Evolutionary conservation across 2,888 invertebrate species (phyloP).

Genomic region (Neoscelio sp.): DNA sequence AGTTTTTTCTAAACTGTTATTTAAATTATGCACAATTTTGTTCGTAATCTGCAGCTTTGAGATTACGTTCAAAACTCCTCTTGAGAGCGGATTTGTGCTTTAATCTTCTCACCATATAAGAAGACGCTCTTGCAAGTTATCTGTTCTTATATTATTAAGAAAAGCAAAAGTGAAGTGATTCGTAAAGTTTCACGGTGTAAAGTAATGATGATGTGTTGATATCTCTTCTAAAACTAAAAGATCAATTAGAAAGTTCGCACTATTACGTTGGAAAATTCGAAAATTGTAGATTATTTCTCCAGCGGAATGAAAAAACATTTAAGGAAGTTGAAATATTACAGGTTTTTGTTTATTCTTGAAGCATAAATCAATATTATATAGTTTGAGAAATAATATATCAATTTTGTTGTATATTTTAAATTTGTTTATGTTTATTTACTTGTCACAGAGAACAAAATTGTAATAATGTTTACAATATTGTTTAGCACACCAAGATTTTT

Average conservation of each 20-base stretch:
- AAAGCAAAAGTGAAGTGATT: constrained; percentile 37
- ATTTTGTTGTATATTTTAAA: no score
- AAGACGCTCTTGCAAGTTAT: constrained; percentile 33
- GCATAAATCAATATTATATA: no score
- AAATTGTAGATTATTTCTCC: constrained; percentile 9
- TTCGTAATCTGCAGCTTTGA: constrained; percentile 30
- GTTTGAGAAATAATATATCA: no score
- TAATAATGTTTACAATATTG: no score
- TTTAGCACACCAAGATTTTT: no score
- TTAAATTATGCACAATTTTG: constrained; percentile 45
- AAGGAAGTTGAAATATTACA: no score
- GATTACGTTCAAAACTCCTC: constrained; percentile 25
- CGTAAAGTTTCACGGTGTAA: constrained; percentile 18
- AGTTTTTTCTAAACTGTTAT: constrained; percentile 15
- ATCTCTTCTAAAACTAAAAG: constrained; percentile 11
- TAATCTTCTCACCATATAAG: constrained; percentile 46
- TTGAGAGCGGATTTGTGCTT: constrained; percentile 34
- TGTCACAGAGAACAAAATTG: no score
- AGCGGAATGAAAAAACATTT: no score
- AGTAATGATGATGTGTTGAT: constrained; percentile 35
- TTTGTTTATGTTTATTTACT: no score
- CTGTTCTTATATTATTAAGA: constrained; percentile 42
- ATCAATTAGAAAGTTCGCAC: constrained; percentile 21
- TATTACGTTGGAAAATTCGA: constrained; percentile 13
- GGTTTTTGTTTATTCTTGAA: no score